phyloP scores from a whole-genome alignment of 2,888 invertebrate species.

The Neoitamus cyanurus region DNA sequence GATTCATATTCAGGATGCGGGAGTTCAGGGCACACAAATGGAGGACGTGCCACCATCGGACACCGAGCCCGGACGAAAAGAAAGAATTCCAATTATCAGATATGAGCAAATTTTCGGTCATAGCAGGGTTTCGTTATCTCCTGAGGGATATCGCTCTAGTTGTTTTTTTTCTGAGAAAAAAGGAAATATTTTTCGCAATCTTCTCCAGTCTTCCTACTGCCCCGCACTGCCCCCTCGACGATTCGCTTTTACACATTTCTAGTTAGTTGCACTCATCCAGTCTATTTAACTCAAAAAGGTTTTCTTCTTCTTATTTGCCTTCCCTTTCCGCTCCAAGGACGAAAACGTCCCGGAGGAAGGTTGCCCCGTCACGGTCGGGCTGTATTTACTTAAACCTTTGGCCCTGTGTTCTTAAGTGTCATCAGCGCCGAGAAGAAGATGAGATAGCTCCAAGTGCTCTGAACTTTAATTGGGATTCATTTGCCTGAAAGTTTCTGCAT shows the following conservation, averaged over 20 bases:
- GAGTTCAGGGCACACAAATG: background rate
- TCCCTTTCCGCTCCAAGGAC: background rate
- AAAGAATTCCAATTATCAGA: slow-evolving; percentile 46
- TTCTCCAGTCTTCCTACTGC: background rate
- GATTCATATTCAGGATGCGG: background rate
- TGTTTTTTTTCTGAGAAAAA: slow-evolving; percentile 34
- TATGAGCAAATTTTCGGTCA: slow-evolving; percentile 35
- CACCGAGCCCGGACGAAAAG: background rate
- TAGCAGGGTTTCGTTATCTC: slow-evolving; percentile 27
- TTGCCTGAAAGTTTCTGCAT: slow-evolving; percentile 36
- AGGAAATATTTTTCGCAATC: background rate
- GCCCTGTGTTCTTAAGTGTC: slow-evolving; percentile 25
- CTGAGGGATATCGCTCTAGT: slow-evolving; percentile 25
- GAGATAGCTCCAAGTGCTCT: slow-evolving; percentile 21
- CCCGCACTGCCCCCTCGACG: background rate
- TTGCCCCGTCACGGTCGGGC: background rate
- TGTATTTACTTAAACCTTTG: slow-evolving; percentile 28
- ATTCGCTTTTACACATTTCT: background rate
- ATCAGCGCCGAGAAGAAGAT: background rate
- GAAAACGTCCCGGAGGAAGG: background rate
- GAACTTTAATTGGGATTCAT: slow-evolving; percentile 41
- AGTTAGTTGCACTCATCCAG: background rate
- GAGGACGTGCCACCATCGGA: background rate
- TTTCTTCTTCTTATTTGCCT: background rate
- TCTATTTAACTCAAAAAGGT: background rate